Conservation (phyloP, 1,140 invertebrate genomes). For the Bombus impatiens region DNA sequence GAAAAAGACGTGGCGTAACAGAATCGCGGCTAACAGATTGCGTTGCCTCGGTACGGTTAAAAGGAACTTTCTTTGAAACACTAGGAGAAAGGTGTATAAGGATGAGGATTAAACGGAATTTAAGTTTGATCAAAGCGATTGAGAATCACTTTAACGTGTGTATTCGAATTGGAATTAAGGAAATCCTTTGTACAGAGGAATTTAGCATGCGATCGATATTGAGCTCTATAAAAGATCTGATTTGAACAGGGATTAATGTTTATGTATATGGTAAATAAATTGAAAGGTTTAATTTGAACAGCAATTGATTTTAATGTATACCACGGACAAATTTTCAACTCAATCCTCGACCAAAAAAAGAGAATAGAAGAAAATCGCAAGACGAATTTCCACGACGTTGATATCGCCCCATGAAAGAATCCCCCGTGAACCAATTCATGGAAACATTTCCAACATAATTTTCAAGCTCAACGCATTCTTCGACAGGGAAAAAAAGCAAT, state of each 20-base stretch:
- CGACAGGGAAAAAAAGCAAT: background rate
- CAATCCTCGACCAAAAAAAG: background rate
- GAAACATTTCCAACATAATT: background rate
- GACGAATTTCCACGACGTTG: background rate
- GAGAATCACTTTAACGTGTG: background rate
- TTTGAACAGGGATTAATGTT: too few relatives aligned
- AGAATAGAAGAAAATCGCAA: background rate
- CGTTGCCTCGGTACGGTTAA: background rate
- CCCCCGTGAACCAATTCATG: background rate
- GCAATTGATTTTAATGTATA: background rate
- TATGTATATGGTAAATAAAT: background rate
- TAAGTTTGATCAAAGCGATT: conserved; percentile 7
- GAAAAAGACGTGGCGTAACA: background rate
- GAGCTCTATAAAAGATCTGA: too few relatives aligned
- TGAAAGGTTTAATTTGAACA: background rate
- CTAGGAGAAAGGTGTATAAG: background rate
- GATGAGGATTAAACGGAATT: background rate
- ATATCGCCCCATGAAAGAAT: background rate
- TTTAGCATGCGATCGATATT: background rate
- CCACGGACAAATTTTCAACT: background rate
- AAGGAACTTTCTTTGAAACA: conserved; percentile 10
- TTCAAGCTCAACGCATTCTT: background rate
- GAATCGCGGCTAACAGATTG: background rate
- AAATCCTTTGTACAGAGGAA: background rate
- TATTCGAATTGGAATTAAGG: conserved; percentile 4